A percentile compares a stretch with the other conserved stretches of the same genome.
phyloP scores from a whole-genome alignment of 2,113 vertebrate genomes.

The Tricholaema leucomelas region DNA sequence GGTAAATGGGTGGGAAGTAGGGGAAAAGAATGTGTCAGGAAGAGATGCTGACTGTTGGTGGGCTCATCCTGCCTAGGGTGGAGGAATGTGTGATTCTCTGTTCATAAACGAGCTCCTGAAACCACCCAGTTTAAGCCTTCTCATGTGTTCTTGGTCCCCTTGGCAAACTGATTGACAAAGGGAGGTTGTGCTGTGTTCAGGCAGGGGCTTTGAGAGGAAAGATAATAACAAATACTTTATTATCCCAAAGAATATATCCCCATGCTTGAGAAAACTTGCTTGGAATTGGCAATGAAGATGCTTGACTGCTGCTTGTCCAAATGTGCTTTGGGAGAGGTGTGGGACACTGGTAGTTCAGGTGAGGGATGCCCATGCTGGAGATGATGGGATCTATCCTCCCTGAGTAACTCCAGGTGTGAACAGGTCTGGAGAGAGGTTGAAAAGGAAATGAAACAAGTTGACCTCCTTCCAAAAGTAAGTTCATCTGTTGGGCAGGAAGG shows the following conservation, averaged over 20 bases:
- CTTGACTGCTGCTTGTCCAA: background rate
- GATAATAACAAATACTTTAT: background rate
- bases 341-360: fast-evolving
- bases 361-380: fast-evolving
- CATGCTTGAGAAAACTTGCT: background rate
- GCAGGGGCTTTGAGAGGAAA: background rate
- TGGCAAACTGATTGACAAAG: slow-evolving; percentile 32
- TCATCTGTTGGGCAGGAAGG: background rate
- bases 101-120: slow-evolving; percentile 52
- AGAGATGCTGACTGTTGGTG: background rate
- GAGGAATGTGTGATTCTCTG: slow-evolving; percentile 24
- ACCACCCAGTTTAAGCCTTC: slow-evolving; percentile 21
- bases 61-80: background rate
- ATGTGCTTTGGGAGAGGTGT: background rate
- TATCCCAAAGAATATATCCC: background rate
- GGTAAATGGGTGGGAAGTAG: background rate
- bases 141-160: slow-evolving; percentile 13
- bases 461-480: background rate
- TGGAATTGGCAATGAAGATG: fast-evolving
- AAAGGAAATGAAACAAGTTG: background rate
- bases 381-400: background rate
- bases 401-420: background rate
- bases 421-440: background rate
- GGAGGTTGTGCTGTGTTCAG: background rate
- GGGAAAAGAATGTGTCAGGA: background rate